Evolutionary conservation across 2,113 vertebrate genomes (phyloP).

Genomic region (Piaya cayana): DNA sequence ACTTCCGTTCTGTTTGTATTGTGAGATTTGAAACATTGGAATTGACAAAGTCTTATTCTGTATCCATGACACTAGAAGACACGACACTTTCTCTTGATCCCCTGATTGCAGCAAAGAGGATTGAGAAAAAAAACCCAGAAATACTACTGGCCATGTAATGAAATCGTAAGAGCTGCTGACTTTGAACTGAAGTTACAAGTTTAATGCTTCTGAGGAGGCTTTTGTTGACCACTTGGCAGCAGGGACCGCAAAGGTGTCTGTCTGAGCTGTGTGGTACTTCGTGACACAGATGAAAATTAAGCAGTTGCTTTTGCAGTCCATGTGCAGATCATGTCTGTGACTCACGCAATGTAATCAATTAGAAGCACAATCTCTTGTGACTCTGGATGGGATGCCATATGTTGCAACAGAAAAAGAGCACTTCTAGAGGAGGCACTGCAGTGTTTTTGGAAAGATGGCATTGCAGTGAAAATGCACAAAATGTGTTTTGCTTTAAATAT

Average conservation of each 20-base stretch:
- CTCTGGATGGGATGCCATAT: slow-evolving; percentile 43
- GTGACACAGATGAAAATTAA: neutral
- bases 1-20: neutral
- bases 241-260: neutral
- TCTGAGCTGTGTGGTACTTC: neutral
- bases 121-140: neutral
- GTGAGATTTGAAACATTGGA: neutral
- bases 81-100: neutral
- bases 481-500: slow-evolving; percentile 39
- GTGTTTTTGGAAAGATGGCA: slow-evolving; percentile 15
- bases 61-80: neutral
- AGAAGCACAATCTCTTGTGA: slow-evolving; percentile 41
- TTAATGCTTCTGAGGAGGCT: neutral
- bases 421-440: slow-evolving; percentile 22
- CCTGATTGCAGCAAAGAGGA: neutral
- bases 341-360: slow-evolving; percentile 46
- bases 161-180: neutral
- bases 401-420: slow-evolving; percentile 22
- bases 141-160: neutral
- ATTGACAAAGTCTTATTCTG: neutral
- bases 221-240: neutral
- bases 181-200: neutral
- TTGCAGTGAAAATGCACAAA: neutral
- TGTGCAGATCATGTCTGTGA: slow-evolving; percentile 14
- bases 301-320: neutral